Evolutionary conservation across 2,888 invertebrate genomes (phyloP), one percentile per base, ranked within the genome.

Genomic region (Protonemura montana): DNA sequence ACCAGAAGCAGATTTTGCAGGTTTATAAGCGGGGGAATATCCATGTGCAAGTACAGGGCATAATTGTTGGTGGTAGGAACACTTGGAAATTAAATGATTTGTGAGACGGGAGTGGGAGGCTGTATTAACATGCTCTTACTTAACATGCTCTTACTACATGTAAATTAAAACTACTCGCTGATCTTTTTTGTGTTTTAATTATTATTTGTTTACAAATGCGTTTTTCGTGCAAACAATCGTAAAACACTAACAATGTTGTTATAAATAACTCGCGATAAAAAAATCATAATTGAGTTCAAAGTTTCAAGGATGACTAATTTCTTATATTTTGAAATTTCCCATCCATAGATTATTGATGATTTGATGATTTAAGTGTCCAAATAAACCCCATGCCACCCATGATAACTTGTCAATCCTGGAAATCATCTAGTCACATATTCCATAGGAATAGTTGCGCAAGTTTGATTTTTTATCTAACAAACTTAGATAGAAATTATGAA

Each of bases 401-500:
- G 59, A 59, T 21, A 59, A 26, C 6, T 78, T 78, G 28, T 78
- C 78, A 78, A 26, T 21, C 13, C 27, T 78, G 25, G 27, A 27
- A 10, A 27, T 13, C 27, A 78, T 21, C 5, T 78, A 28, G 78
- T 78, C n/a, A 10, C 26, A 78, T 76, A 86, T 83, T 83, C 86
- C 86, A 86, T 86, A 86, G 86, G 86, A 86, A 86, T 86, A 77
- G 76, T 82, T 59, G 82, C 29, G 21, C 25, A 81, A 86, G 76
- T 84, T 83, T 30, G 42, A 78, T 25, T 25, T n/a, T 35, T 25
- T 27, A 26, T 25, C 5, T 27, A 26, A 78, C 78, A 78, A 78
- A 78, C 78, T 5, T 78, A 78, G 27, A n/a, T 78, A 76, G 25
- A 10, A 26, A 78, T 78, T 13, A 25, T 78, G 5, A 26, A 78